Evolutionary conservation across 2,113 vertebrate species (phyloP).

Genomic region (Gymnocephalus cernua): DNA sequence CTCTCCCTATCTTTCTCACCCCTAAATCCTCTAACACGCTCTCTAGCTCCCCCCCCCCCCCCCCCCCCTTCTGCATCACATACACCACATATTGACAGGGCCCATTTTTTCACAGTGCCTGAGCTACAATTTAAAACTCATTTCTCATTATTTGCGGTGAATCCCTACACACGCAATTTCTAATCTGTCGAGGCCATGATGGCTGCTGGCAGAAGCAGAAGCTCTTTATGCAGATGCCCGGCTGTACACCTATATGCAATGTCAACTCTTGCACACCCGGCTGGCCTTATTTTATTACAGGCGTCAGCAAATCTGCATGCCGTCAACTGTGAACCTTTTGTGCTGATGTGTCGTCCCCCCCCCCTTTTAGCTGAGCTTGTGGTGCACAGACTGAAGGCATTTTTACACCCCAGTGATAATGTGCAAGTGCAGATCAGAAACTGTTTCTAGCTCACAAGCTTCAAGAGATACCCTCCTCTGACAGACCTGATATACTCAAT

Average conservation of each 20-base stretch:
- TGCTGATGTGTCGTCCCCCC: conserved; percentile 56
- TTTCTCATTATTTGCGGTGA: conserved; percentile 84
- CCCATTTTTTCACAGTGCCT: conserved; percentile 76
- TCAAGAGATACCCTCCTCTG: conserved; percentile 51
- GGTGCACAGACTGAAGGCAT: conserved; percentile 53
- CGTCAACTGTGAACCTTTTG: conserved; percentile 78
- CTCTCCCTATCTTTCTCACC: conserved; percentile 62
- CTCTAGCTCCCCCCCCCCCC: conserved; percentile 32
- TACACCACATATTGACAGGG: conserved; percentile 81
- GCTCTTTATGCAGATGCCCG: conserved; percentile 75
- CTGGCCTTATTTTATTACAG: conserved; percentile 80
- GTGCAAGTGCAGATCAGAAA: conserved; percentile 68
- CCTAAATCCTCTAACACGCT: conserved; percentile 73
- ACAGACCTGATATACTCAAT: conserved; percentile 49
- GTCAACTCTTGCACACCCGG: conserved; percentile 79
- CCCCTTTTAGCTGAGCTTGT: conserved; percentile 58
- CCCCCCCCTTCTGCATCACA: conserved; percentile 56
- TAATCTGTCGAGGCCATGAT: conserved; percentile 79
- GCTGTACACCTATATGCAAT: conserved; percentile 77
- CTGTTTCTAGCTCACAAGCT: conserved; percentile 49
- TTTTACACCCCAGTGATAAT: conserved; percentile 73
- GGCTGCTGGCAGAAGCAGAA: conserved; percentile 70
- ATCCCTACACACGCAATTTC: conserved; percentile 82
- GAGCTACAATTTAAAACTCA: conserved; percentile 86
- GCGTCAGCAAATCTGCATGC: conserved; percentile 80